phyloP scores from a whole-genome alignment of 2,888 invertebrate genomes.

The Bursaphelenchus okinawaensis region DNA sequence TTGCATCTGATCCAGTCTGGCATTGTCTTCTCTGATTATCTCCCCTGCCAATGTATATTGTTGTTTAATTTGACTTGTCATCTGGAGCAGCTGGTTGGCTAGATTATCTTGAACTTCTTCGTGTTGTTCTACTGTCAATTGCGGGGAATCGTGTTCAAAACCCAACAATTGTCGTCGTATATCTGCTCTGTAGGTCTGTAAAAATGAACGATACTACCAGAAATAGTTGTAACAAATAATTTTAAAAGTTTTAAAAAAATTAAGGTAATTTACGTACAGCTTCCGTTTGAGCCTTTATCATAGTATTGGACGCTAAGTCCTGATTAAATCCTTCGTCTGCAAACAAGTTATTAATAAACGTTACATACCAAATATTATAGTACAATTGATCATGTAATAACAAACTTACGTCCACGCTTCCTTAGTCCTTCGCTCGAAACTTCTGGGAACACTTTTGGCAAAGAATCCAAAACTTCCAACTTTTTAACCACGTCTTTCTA shows the following conservation, averaged over 20 bases:
- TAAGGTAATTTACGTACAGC: not conserved
- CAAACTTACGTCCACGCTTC: constrained; percentile 19
- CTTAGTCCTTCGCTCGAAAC: constrained; percentile 13
- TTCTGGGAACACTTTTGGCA: constrained; percentile 24
- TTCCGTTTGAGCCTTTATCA: not conserved
- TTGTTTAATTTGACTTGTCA: constrained; percentile 80
- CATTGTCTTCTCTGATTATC: constrained; percentile 80
- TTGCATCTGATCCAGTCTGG: constrained; percentile 37
- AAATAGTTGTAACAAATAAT: too few species aligned
- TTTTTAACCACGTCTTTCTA: constrained; percentile 26
- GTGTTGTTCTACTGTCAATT: constrained; percentile 59
- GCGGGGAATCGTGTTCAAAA: constrained; percentile 6
- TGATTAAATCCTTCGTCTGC: constrained; percentile 5
- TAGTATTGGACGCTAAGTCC: constrained; percentile 1
- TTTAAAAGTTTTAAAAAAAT: too few species aligned
- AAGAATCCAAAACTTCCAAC: constrained; percentile 13
- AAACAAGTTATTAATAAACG: not conserved
- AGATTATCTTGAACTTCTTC: constrained; percentile 83
- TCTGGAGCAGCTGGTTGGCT: constrained; percentile 83
- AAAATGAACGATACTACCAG: not conserved
- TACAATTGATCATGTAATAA: not conserved
- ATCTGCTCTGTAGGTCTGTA: constrained; percentile 36
- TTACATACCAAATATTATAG: not conserved
- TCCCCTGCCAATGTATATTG: constrained; percentile 81
- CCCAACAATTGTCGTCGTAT: constrained; percentile 41